Conservation (phyloP, 1,140 invertebrate genomes). For the Leptinotarsa texana region DNA sequence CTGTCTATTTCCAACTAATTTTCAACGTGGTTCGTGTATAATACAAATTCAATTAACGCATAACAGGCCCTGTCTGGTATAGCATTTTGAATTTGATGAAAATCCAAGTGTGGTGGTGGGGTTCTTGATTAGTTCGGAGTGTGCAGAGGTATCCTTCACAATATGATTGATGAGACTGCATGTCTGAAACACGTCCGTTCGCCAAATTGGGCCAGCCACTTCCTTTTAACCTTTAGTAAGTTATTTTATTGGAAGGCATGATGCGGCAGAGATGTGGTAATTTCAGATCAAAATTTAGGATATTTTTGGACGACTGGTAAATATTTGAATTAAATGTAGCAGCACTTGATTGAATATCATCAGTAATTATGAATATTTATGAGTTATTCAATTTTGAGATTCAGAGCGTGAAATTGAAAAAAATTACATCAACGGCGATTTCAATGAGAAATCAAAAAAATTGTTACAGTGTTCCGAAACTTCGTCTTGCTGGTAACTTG, state of each 20-base stretch:
- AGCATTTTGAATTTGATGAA: constrained; percentile 13
- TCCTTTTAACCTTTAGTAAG: constrained; percentile 50
- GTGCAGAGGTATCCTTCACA: constrained; percentile 41
- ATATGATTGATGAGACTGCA: constrained; percentile 46
- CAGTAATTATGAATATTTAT: no score
- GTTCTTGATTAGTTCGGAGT: constrained; percentile 37
- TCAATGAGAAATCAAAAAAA: no score
- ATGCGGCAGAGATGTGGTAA: neutral
- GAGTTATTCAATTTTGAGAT: no score
- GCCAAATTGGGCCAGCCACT: constrained; percentile 41
- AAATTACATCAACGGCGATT: no score
- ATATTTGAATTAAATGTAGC: no score
- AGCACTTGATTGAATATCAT: no score
- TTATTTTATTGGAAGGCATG: constrained; percentile 38
- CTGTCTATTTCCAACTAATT: neutral
- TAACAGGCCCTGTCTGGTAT: constrained; percentile 10
- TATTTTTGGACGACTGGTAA: no score
- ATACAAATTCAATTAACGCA: constrained; percentile 17
- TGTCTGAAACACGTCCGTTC: constrained; percentile 42
- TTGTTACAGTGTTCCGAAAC: no score
- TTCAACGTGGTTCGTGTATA: neutral
- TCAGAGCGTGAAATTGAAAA: no score
- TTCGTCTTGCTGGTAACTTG: no score
- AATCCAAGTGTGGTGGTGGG: constrained; percentile 11
- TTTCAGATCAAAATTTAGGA: no score